These are phyloP conservation scores for Helostoma temminkii DNA, from an alignment of 2,797 vertebrate genomes.

Conservation along the genomic window DNA sequence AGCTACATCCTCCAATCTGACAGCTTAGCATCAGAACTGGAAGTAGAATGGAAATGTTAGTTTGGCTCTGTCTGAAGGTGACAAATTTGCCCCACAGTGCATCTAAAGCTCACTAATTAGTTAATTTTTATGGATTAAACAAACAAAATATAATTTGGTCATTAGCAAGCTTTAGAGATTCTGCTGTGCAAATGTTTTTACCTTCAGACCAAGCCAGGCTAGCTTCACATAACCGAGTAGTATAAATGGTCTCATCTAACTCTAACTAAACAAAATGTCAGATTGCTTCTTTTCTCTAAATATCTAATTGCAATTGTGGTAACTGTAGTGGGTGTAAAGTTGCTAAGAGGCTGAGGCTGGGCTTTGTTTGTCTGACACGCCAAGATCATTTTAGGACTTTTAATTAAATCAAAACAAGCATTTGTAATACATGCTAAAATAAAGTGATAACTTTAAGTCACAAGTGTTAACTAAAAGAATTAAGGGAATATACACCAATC, in stretches of 20 bases:
- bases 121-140: not conserved
- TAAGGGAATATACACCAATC: too few relatives aligned
- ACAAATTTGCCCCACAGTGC: not conserved
- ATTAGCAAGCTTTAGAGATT: not conserved
- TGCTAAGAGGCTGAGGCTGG: too few relatives aligned
- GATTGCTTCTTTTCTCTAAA: not conserved
- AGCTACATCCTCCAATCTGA: not conserved
- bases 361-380: too few relatives aligned
- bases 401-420: too few relatives aligned
- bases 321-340: too few relatives aligned
- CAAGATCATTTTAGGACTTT: too few relatives aligned
- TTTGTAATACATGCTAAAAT: too few relatives aligned
- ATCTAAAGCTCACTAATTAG: not conserved
- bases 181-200: not conserved
- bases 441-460: too few relatives aligned
- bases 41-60: not conserved
- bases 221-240: not conserved
- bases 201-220: not conserved
- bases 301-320: too few relatives aligned
- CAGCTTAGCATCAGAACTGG: not conserved
- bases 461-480: too few relatives aligned
- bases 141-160: not conserved
- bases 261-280: not conserved
- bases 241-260: not conserved
- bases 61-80: not conserved